phyloP scores from a whole-genome alignment of 2,797 vertebrate species.

The Zenarchopterus dispar region DNA sequence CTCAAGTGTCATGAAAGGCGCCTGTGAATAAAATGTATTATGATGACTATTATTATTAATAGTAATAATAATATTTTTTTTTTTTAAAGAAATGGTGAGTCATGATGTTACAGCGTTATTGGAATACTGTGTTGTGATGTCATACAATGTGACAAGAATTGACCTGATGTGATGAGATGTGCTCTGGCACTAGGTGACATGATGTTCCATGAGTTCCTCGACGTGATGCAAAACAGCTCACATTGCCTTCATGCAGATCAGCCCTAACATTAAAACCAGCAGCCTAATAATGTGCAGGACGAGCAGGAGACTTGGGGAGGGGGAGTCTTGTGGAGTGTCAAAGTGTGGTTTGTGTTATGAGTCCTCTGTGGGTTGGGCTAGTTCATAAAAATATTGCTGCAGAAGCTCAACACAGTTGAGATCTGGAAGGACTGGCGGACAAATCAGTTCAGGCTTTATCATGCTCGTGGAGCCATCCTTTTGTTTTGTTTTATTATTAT shows the following conservation, averaged over 20 bases:
- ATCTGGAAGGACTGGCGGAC: no score
- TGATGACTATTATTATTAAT: no score
- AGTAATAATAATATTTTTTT: no score
- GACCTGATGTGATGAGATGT: conserved; percentile 29
- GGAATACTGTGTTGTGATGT: conserved; percentile 22
- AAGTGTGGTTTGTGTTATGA: no score
- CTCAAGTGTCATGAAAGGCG: no score
- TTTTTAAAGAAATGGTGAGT: no score
- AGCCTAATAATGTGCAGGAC: background rate
- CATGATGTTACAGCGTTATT: conserved; percentile 2
- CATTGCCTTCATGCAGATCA: conserved; percentile 11
- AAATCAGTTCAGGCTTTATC: background rate
- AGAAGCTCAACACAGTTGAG: no score
- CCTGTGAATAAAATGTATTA: no score
- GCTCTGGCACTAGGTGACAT: conserved; percentile 25
- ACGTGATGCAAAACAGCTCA: conserved; percentile 20
- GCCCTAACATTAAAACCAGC: background rate
- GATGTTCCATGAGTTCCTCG: conserved; percentile 7
- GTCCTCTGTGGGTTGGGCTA: no score
- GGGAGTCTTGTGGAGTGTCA: no score
- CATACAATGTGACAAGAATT: conserved; percentile 16
- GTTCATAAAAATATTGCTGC: no score
- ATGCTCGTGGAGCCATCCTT: background rate
- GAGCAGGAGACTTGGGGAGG: background rate
- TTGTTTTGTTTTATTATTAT: no score